Evolutionary conservation across 92 coral and sea anemone species (phyloP), one percentile per base, ranked within the genome.

Genomic region (Umimayanthus kanabou): DNA sequence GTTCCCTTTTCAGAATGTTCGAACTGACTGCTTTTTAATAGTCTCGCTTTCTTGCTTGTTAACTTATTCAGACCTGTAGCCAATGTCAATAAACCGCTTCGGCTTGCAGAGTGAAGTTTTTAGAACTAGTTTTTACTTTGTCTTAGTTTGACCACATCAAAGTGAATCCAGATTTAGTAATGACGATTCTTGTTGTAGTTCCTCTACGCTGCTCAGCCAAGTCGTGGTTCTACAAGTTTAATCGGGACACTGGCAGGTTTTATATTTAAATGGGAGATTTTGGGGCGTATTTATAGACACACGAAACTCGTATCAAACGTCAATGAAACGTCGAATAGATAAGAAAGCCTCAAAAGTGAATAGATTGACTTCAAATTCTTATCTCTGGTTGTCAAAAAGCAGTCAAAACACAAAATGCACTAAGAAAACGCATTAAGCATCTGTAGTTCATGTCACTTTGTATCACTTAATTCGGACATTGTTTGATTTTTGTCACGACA

Each of bases 331-430:
- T 30, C 49, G 5, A 16, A 40, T 75, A 61, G 69, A 61, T 61
- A 61, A 61, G 4, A 22, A 61, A 23, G 69, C n/a, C 2, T 47
- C 25, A 23, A 22, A 61, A 22, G 0, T 76, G 55, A 43, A 76
- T 76, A 76, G 80, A 73, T 76, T 43, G 57, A 29, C 67, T 83
- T 18, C 9, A 49, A 26, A 10, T 45, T 2, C 66, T 71, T 83
- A 69, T 69, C 78, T 47, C 6, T 83, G 55, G 64, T 50, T 47
- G 87, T 70, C 87, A 82, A 83, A 45, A 83, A 47, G 1, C 37
- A 83, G 87, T 30, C 87, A 83, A 14, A 83, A 83, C 78, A 45
- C 9, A 43, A 61, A 16, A 30, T 57, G 71, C 61, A 78, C 47
- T 49, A 22, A 71, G 37, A 26, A 61, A 16, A 30, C 29, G 71